Conservation (phyloP, 2,113 vertebrate species). For the Rhinichthys klamathensis region DNA sequence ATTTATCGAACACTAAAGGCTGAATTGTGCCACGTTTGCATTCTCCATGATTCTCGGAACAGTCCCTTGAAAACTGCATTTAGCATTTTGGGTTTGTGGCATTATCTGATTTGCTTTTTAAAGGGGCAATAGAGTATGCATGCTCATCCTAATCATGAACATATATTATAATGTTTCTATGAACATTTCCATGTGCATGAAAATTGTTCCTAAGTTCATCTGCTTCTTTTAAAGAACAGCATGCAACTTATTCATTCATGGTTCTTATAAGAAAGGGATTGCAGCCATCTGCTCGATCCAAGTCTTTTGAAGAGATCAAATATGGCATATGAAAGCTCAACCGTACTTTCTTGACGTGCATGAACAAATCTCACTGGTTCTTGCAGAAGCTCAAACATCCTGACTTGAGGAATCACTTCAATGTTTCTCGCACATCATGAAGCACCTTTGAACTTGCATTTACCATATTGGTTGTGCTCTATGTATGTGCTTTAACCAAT, state of each 20-base stretch:
- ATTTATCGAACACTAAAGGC: conserved; percentile 27
- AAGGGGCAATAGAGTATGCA: too few species aligned
- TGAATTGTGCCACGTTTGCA: conserved; percentile 3
- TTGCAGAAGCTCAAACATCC: background rate
- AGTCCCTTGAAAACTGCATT: background rate
- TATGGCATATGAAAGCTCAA: background rate
- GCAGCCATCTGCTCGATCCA: background rate
- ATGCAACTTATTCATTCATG: too few species aligned
- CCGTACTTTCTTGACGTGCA: too few species aligned
- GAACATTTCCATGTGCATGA: too few species aligned
- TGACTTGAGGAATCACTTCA: background rate
- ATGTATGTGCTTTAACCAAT: background rate
- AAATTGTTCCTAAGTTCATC: too few species aligned
- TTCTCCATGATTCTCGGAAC: background rate
- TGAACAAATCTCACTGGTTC: too few species aligned
- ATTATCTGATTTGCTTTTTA: background rate
- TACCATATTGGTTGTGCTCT: background rate
- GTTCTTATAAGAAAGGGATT: too few species aligned
- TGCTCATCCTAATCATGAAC: too few species aligned
- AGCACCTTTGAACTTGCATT: background rate
- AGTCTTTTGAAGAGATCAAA: background rate
- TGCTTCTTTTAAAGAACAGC: too few species aligned
- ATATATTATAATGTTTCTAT: too few species aligned
- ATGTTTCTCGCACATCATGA: background rate
- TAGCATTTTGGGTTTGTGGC: background rate